phyloP scores from a whole-genome alignment of 2,797 vertebrate species.

The Arnoldichthys spilopterus region DNA sequence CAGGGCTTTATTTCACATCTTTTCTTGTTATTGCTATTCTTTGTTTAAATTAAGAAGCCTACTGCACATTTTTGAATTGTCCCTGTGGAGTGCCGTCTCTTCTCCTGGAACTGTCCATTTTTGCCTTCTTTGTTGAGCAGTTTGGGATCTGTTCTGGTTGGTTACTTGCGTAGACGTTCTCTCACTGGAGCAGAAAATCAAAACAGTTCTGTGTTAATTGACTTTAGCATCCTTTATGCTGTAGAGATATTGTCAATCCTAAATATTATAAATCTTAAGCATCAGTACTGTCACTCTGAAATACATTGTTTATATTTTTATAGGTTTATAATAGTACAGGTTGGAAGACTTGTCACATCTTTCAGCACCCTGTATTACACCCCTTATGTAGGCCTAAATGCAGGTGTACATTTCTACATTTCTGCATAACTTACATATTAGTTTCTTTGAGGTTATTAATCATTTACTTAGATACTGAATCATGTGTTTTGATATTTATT shows the following conservation, averaged over 20 bases:
- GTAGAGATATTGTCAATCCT: not conserved
- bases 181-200: slow-evolving; percentile 30
- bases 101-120: slow-evolving; percentile 46
- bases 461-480: too few relatives aligned
- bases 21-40: not conserved
- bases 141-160: not conserved
- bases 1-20: not conserved
- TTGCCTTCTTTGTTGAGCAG: slow-evolving; percentile 8
- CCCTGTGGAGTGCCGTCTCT: slow-evolving; percentile 38
- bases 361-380: not conserved
- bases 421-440: not conserved
- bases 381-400: not conserved
- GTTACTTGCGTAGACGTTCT: not conserved
- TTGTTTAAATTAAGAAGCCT: slow-evolving; percentile 18
- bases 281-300: not conserved
- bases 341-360: not conserved
- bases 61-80: slow-evolving; percentile 47
- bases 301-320: not conserved
- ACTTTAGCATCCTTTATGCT: not conserved
- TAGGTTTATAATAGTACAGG: not conserved
- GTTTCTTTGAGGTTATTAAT: not conserved
- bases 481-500: too few relatives aligned
- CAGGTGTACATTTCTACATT: not conserved
- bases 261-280: not conserved
- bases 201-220: not conserved